Evolutionary conservation across 2,113 vertebrate species (phyloP), one percentile per base, ranked within the genome.

Genomic region (Pygoscelis antarcticus): DNA sequence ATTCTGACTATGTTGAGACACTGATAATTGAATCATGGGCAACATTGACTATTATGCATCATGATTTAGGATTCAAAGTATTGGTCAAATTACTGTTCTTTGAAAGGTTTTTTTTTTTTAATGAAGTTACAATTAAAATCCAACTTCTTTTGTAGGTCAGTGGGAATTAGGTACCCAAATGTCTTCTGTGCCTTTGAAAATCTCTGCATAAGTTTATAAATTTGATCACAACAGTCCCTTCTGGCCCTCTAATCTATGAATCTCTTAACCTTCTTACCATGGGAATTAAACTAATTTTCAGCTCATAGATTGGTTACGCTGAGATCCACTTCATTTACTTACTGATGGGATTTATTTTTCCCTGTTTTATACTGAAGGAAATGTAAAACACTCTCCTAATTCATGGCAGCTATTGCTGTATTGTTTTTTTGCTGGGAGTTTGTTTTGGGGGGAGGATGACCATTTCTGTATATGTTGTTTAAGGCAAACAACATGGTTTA

Each of bases 271-370:
- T 97, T 94, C 82, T 26, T 80, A 81, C 52, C 94, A 81, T 57
- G 93, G 91, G 96, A 96, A 95, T 97, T 95, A 86, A 96, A 97
- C 87, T 93, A 96, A 96, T 97, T 96, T 96, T 97, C 95, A 94
- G 66, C 75, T 97, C 94, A 77, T 93, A 96, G 96, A 94, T 95
- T 95, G 93, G 95, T 97, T 96, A 96, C 57, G 64, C 94, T 96
- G 95, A 97, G 97, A 97, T 97, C 96, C 97, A 97, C 96, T 96
- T 97, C 94, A 97, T 97, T 97, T 97, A 96, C 94, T 96, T 96
- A 94, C 84, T 97, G 89, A 97, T 97, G 94, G 93, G 89, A 94
- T 96, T 97, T 97, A 95, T 97, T 97, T 96, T 97, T 91, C 91
- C 84, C 83, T 88, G 66, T 81, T 96, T 95, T 83, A 86, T 90